These are phyloP conservation scores for Caradrina kadenii DNA, from an alignment of 2,888 invertebrate genomes.

Conservation along the genomic window DNA sequence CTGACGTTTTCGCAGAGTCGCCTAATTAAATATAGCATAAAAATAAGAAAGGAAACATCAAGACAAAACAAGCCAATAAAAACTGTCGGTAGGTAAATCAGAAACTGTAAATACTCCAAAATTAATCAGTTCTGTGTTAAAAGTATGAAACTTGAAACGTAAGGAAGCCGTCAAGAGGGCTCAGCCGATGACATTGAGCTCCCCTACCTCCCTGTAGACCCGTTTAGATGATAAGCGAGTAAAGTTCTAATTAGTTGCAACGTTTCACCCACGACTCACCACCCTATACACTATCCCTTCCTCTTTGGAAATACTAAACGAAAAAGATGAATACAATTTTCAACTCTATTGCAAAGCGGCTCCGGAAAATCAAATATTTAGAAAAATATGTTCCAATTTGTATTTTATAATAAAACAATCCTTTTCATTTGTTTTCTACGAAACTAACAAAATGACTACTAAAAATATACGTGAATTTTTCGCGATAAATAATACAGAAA, in stretches of 20 bases:
- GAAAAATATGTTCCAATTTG: background rate
- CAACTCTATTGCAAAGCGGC: background rate
- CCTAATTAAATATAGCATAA: background rate
- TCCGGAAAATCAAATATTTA: background rate
- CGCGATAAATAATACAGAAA: conserved; percentile 13
- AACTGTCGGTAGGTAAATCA: too few species aligned
- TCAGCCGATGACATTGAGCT: conserved; percentile 37
- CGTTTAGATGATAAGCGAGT: conserved; percentile 54
- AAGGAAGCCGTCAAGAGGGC: conserved; percentile 26
- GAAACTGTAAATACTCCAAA: conserved; percentile 8
- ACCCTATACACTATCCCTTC: conserved; percentile 31
- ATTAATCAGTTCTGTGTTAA: conserved; percentile 13
- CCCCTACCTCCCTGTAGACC: conserved; percentile 30
- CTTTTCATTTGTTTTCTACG: background rate
- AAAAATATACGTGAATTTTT: background rate
- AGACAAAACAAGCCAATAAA: background rate
- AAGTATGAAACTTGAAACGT: conserved; percentile 15
- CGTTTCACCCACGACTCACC: conserved; percentile 18
- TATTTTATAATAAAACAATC: background rate
- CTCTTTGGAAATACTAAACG: conserved; percentile 6
- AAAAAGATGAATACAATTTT: conserved; percentile 10
- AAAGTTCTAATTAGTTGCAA: conserved; percentile 58
- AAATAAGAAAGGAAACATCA: background rate
- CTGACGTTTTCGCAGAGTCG: too few species aligned
- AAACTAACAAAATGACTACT: background rate